Base-by-base conservation (phyloP, 35 echinoderm and acorn worm genomes). In the Stichopus chloronotus region DNA sequence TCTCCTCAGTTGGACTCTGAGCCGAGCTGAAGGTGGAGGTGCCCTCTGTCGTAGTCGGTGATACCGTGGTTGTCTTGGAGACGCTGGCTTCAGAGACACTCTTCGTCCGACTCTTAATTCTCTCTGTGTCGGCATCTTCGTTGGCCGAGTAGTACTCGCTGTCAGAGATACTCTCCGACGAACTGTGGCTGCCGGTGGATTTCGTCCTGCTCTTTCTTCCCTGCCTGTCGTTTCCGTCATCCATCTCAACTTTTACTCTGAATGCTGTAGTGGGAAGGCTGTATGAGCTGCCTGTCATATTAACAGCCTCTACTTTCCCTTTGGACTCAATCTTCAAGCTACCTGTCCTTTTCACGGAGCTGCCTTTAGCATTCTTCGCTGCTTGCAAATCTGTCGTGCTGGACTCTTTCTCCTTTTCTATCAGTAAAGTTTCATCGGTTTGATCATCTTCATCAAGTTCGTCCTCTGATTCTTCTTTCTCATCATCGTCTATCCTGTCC, bases 141-240 rank as follows among this genome's bases (percentile, higher is more conserved):
- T 92, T 93, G 16, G 97, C 97, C 6, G 97, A 99, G 91, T 88
- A 99, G 88, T 96, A 99, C 74, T 99, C 97, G 65, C 95, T 95
- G 78, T 97, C 96, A 11, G 94, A 94, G 25, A 88, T 84, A 79
- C 96, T 97, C 17, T 76, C 30, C 21, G 85, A 79, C 24, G 85
- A 88, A 30, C 84, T 79, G 1, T n/a, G 79, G 63, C 6, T 19
- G 2, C 52, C 59, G 5, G 30, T 19, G 58, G 65, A 84, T 86
- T 52, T 57, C 20, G 43, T 53, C 68, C 58, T 43, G 25, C 52
- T 25, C 19, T 30, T 65, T 4, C 86, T 25, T 9, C 53, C 43
- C 72, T 78, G 71, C 65, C 16, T 76, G 0, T 24, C 69, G 5
- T 55, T 53, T 56, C 13, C 25, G 78, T 91, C 72, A 25, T 84